Evolutionary conservation across 2,888 invertebrate genomes (phyloP).

Genomic region (Frankliniella fusca): DNA sequence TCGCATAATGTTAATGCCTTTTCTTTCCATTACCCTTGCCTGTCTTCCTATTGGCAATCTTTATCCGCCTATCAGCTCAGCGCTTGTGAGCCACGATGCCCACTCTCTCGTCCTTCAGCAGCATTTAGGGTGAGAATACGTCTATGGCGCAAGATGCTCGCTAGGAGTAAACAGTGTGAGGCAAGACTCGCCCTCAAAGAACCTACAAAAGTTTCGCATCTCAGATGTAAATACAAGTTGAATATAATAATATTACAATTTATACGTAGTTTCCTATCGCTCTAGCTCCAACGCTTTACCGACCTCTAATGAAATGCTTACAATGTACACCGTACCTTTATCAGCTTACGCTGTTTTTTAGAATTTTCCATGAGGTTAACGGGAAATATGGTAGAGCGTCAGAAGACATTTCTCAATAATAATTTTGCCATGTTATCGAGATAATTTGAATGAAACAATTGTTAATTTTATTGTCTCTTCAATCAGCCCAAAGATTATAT

Average conservation of each 20-base stretch:
- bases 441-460: neutral
- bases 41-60: too few relatives aligned
- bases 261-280: neutral
- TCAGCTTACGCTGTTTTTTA: too few relatives aligned
- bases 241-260: neutral
- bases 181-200: neutral
- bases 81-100: too few relatives aligned
- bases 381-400: too few relatives aligned
- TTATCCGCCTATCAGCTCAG: too few relatives aligned
- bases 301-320: neutral
- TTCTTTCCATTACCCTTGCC: too few relatives aligned
- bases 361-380: too few relatives aligned
- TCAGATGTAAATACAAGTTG: neutral
- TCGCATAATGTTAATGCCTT: too few relatives aligned
- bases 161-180: neutral
- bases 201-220: neutral
- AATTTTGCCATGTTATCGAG: neutral
- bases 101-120: too few relatives aligned
- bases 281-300: neutral
- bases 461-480: constrained; percentile 9
- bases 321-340: too few relatives aligned
- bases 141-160: neutral
- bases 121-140: too few relatives aligned
- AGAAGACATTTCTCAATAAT: too few relatives aligned
- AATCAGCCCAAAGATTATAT: neutral